Percentiles rank a stretch among this genome's conserved stretches.
phyloP scores from a whole-genome alignment of 2,113 vertebrate species.

The Myrmecobius fasciatus region DNA sequence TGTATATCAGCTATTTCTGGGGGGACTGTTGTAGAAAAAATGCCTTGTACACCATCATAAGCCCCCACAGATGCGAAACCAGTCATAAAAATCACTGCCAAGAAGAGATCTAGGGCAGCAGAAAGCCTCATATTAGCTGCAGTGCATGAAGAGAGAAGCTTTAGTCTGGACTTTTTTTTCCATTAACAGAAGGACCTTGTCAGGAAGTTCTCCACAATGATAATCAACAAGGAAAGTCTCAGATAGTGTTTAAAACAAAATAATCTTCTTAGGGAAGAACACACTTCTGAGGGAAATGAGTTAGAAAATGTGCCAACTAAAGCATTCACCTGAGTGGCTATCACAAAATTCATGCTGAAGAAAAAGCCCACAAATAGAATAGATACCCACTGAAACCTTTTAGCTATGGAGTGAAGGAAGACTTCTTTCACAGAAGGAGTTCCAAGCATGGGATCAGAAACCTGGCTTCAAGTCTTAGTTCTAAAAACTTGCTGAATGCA shows the following conservation, averaged over 20 bases:
- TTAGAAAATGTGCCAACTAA: neutral
- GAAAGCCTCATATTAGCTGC: neutral
- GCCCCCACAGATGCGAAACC: neutral
- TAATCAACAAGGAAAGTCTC: neutral
- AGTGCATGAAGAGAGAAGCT: neutral
- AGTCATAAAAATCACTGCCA: neutral
- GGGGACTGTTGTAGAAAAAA: neutral
- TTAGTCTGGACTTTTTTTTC: neutral
- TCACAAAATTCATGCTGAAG: neutral
- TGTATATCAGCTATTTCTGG: neutral
- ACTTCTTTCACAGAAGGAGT: neutral
- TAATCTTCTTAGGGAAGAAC: neutral
- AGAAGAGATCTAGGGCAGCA: neutral
- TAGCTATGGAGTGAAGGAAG: neutral
- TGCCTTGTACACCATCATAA: neutral
- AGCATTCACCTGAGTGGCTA: neutral
- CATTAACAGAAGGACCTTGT: neutral
- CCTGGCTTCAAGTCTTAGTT: neutral
- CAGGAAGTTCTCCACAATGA: neutral
- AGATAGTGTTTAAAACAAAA: neutral
- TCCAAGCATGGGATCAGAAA: neutral
- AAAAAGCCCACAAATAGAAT: neutral
- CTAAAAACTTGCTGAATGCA: neutral
- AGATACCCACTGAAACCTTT: neutral
- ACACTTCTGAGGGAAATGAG: neutral